Conservation (phyloP, 1,140 invertebrate species). For the Riptortus pedestris region DNA sequence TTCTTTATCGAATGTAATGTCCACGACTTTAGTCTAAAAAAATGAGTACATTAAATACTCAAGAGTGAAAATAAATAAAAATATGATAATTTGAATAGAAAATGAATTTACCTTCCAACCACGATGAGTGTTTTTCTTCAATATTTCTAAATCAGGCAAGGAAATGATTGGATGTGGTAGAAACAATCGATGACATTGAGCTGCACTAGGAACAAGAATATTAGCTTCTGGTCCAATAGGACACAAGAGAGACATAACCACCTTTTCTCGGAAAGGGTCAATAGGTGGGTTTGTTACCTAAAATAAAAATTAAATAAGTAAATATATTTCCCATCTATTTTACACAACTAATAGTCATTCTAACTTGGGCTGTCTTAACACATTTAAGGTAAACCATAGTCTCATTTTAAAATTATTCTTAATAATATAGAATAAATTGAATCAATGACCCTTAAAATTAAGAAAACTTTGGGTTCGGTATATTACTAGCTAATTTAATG, state of each 20-base stretch:
- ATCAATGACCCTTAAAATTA: too few species aligned
- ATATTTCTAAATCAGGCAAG: constrained; percentile 74
- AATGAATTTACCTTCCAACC: constrained; percentile 61
- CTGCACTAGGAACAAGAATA: constrained; percentile 76
- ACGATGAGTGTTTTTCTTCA: constrained; percentile 73
- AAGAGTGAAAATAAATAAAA: not conserved
- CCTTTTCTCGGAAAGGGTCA: constrained; percentile 96
- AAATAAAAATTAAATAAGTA: constrained; percentile 26
- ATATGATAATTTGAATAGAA: not conserved
- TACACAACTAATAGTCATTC: constrained; percentile 1
- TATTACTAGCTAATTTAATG: too few species aligned
- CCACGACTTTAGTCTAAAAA: constrained; percentile 65
- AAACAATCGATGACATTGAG: constrained; percentile 88
- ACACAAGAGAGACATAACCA: constrained; percentile 94
- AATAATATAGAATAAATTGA: too few species aligned
- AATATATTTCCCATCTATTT: not conserved
- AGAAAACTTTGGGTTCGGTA: too few species aligned
- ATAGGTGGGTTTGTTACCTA: constrained; percentile 98
- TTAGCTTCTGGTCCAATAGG: constrained; percentile 89
- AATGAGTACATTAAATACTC: constrained; percentile 12
- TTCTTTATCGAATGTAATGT: constrained; percentile 71
- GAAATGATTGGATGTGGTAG: constrained; percentile 91
- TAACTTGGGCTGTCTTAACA: too few species aligned
- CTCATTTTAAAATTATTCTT: too few species aligned
- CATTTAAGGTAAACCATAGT: too few species aligned